Base-by-base conservation (phyloP, 2,888 invertebrate species). In the Drosophila cognata region DNA sequence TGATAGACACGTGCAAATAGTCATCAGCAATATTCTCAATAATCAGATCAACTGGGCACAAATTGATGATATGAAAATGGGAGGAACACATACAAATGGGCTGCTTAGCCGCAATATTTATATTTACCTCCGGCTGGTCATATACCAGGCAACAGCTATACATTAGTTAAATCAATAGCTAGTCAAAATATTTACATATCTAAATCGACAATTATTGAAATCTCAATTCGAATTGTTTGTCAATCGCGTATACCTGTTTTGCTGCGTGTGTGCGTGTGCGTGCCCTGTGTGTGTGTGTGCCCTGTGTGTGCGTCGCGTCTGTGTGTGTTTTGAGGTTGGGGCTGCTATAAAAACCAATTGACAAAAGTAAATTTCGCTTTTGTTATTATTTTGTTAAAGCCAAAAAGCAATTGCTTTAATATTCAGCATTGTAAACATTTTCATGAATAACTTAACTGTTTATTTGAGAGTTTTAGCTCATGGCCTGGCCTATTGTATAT, bases 161-260 rank as follows among this genome's bases (percentile, higher is more conserved):
- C 87, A 90, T 90, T 86, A 90, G 86, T 83, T 89, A 88, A 88
- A 86, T 86, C 83, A 90, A 91, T 81, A 84, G 74, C 72, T 73
- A 59, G 61, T 51, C 8, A 35, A 88, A 91, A 90, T 91, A 91
- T 91, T 91, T 90, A 79, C 91, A 89, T 90, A 89, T 88, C 89
- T 89, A 89, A 91, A 84, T 90, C 88, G 87, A 90, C 91, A 91
- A 91, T 91, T 90, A 91, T 91, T 90, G 87, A 91, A 91, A 91
- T 91, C 81, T 85, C 89, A 91, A 90, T 91, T 89, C 82, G 84
- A 87, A 89, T 84, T 82, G 86, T 88, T 84, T 82, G 84, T 71
- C 64, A 79, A 79, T 57, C 74, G 62, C 60, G 67, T 53, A 36
- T 43, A 51, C 31, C 52, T 53, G 59, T 13, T 18, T 55, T 56